Conservation (phyloP, 2,113 vertebrate genomes). For the Romanogobio albipinnatus region DNA sequence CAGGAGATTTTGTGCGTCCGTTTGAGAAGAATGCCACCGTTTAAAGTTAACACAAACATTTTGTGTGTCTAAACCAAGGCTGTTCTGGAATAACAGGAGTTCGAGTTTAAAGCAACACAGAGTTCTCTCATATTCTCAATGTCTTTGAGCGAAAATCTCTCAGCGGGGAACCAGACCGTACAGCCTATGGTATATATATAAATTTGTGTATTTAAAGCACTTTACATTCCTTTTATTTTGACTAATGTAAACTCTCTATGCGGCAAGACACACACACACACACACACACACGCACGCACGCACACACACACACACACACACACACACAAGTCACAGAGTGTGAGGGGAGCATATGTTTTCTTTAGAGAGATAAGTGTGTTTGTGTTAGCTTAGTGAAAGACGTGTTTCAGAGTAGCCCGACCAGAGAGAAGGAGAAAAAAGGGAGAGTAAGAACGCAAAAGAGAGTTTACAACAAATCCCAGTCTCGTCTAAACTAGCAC, state of each 20-base stretch:
- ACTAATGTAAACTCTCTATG: conserved; percentile 64
- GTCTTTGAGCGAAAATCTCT: conserved; percentile 58
- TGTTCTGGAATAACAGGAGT: conserved; percentile 55
- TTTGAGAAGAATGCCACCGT: conserved; percentile 35
- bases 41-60: conserved; percentile 47
- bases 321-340: conserved; percentile 39
- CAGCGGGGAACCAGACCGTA: conserved; percentile 49
- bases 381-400: conserved; percentile 60
- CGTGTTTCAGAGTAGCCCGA: conserved; percentile 49
- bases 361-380: conserved; percentile 64
- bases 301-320: conserved; percentile 34
- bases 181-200: conserved; percentile 28
- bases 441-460: conserved; percentile 16
- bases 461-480: conserved; percentile 48
- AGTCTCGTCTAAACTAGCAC: conserved; percentile 35
- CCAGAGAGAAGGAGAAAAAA: background rate
- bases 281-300: conserved; percentile 30
- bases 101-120: conserved; percentile 70
- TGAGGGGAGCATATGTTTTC: conserved; percentile 55
- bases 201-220: conserved; percentile 49
- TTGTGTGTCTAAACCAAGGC: conserved; percentile 51
- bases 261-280: conserved; percentile 34
- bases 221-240: conserved; percentile 66
- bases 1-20: conserved; percentile 18
- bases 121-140: conserved; percentile 53